Base-by-base conservation (phyloP, 2,797 vertebrate species). In the Tragelaphus eurycerus region DNA sequence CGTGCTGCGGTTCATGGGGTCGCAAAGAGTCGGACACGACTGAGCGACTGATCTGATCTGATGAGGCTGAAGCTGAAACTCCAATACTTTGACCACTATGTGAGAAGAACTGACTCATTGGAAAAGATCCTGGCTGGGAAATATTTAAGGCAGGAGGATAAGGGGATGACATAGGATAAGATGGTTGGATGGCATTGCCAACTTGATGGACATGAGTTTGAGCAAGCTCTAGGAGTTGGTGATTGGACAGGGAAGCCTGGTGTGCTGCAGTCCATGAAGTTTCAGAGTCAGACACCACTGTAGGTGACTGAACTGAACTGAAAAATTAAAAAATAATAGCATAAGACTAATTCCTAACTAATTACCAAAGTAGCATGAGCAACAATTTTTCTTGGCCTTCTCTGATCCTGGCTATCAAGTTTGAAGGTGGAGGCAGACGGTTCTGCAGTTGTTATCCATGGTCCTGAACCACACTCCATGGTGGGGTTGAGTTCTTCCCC, bases 371-470 rank as follows among this genome's bases (percentile, higher is more conserved):
- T 57, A 43, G 13, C 54, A 14, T 31, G 13, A 89, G 43, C n/a
- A 15, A 15, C 6, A 7, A 6, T 21, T 88, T 48, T 54, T 88
- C 43, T 15, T 93, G 86, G 6, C 27, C 60, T n/a, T 83, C 48
- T 76, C 19, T 43, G 31, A 52, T n/a, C n/a, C 23, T 85, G 27
- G 55, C 7, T 57, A 23, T 79, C 55, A 29, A 89, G n/a, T 78
- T 27, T 62, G 34, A 34, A 96, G 64, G 78, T 82, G 14, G 25
- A 94, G 43, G 9, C 79, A 81, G 79, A 86, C 84, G 31, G 15
- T 0, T 0, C 14, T 52, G 74, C 2, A 6, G 60, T 25, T 79
- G 90, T 96, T 98, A 96, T 98, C 97, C 96, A 19, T 97, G 97
- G 97, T 98, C 17, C 97, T 97, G 97, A 98, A 97, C n/a, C 34